Evolutionary conservation across 2,113 vertebrate species (phyloP).

Genomic region (Passer domesticus): DNA sequence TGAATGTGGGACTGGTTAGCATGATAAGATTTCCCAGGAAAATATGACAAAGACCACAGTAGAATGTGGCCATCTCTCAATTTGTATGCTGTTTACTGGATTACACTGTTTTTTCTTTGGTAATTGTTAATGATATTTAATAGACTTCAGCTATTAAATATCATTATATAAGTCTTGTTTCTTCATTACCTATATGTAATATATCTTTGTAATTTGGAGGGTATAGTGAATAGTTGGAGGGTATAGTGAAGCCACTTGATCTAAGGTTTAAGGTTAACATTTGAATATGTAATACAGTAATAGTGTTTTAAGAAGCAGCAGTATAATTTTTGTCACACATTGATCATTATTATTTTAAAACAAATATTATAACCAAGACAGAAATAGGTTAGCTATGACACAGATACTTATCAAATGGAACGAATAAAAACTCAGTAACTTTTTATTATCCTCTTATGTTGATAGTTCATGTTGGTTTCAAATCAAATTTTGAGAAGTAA

Average conservation of each 20-base stretch:
- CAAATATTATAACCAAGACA: background rate
- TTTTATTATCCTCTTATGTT: background rate
- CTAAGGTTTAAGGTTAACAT: background rate
- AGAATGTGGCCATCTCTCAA: background rate
- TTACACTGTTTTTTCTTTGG: background rate
- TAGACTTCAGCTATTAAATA: background rate
- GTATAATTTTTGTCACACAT: background rate
- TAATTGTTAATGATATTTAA: background rate
- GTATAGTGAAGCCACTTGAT: background rate
- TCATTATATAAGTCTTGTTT: background rate
- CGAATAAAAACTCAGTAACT: background rate
- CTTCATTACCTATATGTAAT: background rate
- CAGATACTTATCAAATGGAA: background rate
- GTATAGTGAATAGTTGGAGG: background rate
- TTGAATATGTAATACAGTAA: background rate
- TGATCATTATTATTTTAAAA: background rate
- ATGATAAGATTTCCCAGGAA: background rate
- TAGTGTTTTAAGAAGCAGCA: background rate
- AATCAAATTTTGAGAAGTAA: background rate
- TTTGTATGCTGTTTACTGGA: background rate
- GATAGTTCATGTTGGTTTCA: background rate
- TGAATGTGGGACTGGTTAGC: background rate
- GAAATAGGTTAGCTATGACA: background rate
- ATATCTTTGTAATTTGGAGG: background rate
- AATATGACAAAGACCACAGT: background rate